phyloP scores from a whole-genome alignment of 2,113 vertebrate genomes.

The Elephantulus edwardii region DNA sequence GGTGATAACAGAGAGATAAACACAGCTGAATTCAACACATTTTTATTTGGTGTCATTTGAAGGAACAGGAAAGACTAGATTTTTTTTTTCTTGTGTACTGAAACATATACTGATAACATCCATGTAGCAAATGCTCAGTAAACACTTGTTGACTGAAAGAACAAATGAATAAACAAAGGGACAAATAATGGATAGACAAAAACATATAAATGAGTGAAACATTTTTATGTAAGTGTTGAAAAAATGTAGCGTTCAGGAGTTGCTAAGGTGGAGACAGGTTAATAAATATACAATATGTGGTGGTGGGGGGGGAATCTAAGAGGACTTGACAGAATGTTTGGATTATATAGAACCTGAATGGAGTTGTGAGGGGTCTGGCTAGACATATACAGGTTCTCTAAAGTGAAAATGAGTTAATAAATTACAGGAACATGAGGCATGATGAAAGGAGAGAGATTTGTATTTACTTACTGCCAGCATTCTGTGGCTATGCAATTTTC shows the following conservation, averaged over 20 bases:
- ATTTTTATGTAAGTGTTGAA: neutral
- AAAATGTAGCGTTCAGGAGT: neutral
- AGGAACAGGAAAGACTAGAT: accelerated
- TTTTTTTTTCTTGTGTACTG: neutral
- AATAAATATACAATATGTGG: neutral
- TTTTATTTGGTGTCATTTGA: neutral
- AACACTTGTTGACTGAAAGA: neutral
- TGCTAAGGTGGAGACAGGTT: neutral
- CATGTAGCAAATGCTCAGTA: neutral
- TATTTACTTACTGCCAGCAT: neutral
- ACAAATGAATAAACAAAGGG: neutral
- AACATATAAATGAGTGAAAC: neutral
- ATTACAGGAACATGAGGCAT: neutral
- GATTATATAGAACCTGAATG: neutral
- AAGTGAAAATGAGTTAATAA: neutral
- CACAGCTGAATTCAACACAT: neutral
- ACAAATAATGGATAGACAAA: neutral
- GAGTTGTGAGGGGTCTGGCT: neutral
- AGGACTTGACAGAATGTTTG: neutral
- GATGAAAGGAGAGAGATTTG: neutral
- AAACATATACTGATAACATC: neutral
- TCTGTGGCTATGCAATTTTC: neutral
- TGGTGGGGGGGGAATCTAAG: neutral
- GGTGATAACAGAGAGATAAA: neutral
- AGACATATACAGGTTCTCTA: neutral